These are phyloP conservation scores for Drosophila paramelanica DNA, from an alignment of 2,888 invertebrate species.

Conservation along the genomic window DNA sequence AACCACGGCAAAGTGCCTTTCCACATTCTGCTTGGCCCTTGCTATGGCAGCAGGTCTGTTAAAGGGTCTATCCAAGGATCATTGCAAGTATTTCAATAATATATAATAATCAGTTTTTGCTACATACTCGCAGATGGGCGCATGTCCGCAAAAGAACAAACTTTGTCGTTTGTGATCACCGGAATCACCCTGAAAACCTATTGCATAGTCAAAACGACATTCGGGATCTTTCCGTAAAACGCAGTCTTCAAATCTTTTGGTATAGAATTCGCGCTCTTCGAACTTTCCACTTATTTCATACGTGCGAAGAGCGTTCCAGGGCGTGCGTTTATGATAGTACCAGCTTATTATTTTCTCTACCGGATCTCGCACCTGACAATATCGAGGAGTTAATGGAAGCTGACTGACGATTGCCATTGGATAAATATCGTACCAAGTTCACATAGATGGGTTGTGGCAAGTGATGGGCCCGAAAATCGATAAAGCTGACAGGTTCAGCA, in stretches of 20 bases:
- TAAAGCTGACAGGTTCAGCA: conserved; percentile 94
- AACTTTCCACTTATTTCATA: neutral
- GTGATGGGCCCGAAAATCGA: conserved; percentile 92
- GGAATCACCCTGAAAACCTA: conserved; percentile 4
- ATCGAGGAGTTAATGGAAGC: neutral
- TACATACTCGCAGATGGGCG: conserved; percentile 3
- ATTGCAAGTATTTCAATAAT: neutral
- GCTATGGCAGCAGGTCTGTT: conserved; percentile 92
- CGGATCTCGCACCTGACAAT: conserved; percentile 49
- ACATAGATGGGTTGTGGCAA: conserved; percentile 86
- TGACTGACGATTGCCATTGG: too few relatives aligned
- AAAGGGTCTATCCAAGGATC: conserved; percentile 88
- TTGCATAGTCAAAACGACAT: conserved; percentile 3
- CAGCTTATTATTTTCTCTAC: conserved; percentile 14
- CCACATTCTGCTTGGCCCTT: conserved; percentile 92
- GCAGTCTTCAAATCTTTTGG: conserved; percentile 11
- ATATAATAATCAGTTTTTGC: neutral
- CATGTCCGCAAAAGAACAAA: conserved; percentile 6
- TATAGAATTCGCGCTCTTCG: neutral
- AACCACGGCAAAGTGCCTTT: conserved; percentile 93
- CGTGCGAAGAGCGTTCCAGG: neutral
- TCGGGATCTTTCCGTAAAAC: neutral
- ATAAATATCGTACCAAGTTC: conserved; percentile 79
- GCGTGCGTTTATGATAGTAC: conserved; percentile 6
- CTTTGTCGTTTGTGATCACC: conserved; percentile 5